These are phyloP conservation scores for Lethrus apterus DNA, from an alignment of 1,140 invertebrate species.

Conservation along the genomic window DNA sequence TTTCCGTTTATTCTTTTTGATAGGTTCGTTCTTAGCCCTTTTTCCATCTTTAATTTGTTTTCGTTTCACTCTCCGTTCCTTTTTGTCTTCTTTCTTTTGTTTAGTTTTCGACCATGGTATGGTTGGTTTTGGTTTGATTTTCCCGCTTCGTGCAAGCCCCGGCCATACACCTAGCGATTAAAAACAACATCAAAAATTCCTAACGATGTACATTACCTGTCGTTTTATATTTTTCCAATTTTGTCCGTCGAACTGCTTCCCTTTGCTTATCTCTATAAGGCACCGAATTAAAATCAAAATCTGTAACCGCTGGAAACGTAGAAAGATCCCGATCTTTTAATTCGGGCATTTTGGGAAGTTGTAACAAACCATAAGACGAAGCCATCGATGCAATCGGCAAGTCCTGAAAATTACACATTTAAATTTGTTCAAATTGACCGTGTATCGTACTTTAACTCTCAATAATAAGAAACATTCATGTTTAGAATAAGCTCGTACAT, in stretches of 20 bases:
- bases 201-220: conserved; percentile 48
- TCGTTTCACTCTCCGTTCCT: conserved; percentile 55
- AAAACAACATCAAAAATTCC: not conserved
- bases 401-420: conserved; percentile 47
- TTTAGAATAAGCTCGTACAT: conserved; percentile 87
- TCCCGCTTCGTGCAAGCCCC: conserved; percentile 53
- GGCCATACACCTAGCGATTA: conserved; percentile 53
- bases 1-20: conserved; percentile 43
- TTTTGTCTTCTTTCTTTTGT: conserved; percentile 61
- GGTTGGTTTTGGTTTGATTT: conserved; percentile 46
- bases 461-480: conserved; percentile 92
- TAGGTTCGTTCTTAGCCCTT: conserved; percentile 32
- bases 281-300: conserved; percentile 69
- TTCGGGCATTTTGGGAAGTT: conserved; percentile 93
- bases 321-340: conserved; percentile 61
- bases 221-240: conserved; percentile 61
- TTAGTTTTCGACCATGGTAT: conserved; percentile 77
- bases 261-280: conserved; percentile 74
- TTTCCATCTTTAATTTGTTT: conserved; percentile 47
- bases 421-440: not conserved
- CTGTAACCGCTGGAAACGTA: conserved; percentile 57
- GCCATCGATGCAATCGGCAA: conserved; percentile 81
- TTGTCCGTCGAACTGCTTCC: conserved; percentile 65
- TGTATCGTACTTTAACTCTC: conserved; percentile 56
- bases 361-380: conserved; percentile 80